Evolutionary conservation across 2,113 vertebrate species (phyloP), one percentile per base, ranked within the genome.

Genomic region (Pterocles orientalis): DNA sequence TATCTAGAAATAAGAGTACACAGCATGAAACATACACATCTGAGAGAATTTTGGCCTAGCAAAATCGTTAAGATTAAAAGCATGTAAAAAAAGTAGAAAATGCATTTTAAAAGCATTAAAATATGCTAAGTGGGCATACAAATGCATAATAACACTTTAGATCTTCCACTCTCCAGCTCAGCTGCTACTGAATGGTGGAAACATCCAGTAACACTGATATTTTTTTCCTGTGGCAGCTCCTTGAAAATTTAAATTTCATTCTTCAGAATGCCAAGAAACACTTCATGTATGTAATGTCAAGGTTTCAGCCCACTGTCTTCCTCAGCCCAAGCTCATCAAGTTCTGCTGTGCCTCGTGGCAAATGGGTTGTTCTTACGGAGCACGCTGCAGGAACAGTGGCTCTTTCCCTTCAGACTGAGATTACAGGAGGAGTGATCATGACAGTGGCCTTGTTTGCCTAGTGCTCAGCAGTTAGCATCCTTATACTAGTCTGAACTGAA

Each of bases 361-460:
- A 56, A 68, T 10, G 23, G 23, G 21, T 31, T 71, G 90, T 77
- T 48, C 19, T 47, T 36, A 21, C 28, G 45, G 47, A 39, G 33
- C 8, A 10, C 20, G 31, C 7, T 8, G 34, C 14, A 29, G 48
- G 47, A 82, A 25, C 0, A 0, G 31, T 56, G n/a, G 11, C 25
- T 50, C 9, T 72, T 77, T 86, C 26, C 31, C 26, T 71, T 72
- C 28, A 41, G 41, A 56, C 3, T 3, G 6, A 68, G 47, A 23
- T 16, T 71, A 26, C 29, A 33, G 45, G 18, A 48, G 10, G 45
- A 60, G 16, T 14, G 20, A 33, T 47, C 43, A 10, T 53, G 50
- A 10, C 10, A 36, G 64, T 36, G 29, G 26, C n/a, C 9, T 71
- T 56, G 19, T 19, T 66, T 86, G 31, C 18, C 53, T 50, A 39